These are phyloP conservation scores for Synergus gifuensis DNA, from an alignment of 2,888 invertebrate species.

Conservation along the genomic window DNA sequence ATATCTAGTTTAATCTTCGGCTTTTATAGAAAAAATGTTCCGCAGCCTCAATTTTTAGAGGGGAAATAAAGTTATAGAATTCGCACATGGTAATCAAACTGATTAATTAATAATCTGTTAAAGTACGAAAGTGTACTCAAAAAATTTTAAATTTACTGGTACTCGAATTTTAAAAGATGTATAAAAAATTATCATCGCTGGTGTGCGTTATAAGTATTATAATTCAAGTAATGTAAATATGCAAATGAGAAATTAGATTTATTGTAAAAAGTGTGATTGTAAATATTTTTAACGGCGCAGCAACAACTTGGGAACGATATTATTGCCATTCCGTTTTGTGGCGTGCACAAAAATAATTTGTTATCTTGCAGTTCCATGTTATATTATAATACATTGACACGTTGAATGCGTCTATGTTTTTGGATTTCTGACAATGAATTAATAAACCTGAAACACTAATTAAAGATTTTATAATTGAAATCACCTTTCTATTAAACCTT, in stretches of 20 bases:
- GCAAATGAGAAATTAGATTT: conserved; percentile 43
- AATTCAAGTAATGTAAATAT: conserved; percentile 57
- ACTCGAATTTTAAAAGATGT: neutral
- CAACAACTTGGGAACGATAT: conserved; percentile 62
- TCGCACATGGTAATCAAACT: conserved; percentile 29
- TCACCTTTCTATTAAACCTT: neutral
- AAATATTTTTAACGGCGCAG: conserved; percentile 55
- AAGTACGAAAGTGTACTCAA: neutral
- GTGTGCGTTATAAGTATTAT: conserved; percentile 18
- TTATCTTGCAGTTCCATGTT: conserved; percentile 63
- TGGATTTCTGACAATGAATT: conserved; percentile 26
- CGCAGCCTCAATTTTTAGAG: neutral
- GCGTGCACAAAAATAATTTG: conserved; percentile 69
- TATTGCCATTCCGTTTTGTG: conserved; percentile 65
- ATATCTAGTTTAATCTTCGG: conserved; percentile 16
- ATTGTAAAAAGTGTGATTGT: conserved; percentile 59
- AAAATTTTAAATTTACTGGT: neutral
- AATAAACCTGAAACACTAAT: conserved; percentile 28
- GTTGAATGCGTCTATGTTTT: conserved; percentile 37
- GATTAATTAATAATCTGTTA: conserved; percentile 23
- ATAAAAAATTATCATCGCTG: neutral
- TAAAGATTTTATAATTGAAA: neutral
- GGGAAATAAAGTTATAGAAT: neutral
- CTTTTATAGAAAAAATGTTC: conserved; percentile 14
- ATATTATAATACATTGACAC: conserved; percentile 56